Conservation (phyloP, 2,888 invertebrate species). For the Oscheius myriophilus region DNA sequence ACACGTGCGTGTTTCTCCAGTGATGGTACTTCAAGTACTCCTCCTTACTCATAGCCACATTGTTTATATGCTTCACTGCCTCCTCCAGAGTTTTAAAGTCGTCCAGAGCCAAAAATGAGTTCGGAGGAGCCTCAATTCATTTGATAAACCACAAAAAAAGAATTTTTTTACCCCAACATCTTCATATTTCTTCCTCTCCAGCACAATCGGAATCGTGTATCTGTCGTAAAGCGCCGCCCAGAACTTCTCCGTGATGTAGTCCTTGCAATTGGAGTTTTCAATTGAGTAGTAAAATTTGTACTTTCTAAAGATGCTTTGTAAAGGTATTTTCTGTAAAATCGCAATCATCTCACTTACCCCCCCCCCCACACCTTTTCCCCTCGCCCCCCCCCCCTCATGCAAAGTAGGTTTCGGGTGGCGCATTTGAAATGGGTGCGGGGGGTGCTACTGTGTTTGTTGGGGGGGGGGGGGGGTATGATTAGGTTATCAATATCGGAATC, state of each 20-base stretch:
- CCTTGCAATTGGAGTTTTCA: conserved; percentile 28
- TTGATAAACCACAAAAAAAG: not conserved
- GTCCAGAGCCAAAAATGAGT: conserved; percentile 47
- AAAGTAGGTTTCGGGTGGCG: too few species aligned
- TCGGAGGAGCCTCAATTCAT: conserved; percentile 42
- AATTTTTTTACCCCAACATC: conserved; percentile 34
- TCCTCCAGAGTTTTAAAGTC: conserved; percentile 42
- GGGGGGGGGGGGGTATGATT: too few species aligned
- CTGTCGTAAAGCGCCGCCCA: conserved; percentile 42
- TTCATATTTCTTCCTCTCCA: conserved; percentile 45
- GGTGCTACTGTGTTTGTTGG: too few species aligned
- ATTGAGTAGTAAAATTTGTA: conserved; percentile 31
- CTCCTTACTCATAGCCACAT: conserved; percentile 36
- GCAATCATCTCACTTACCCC: conserved; percentile 57
- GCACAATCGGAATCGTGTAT: conserved; percentile 46
- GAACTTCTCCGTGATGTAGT: conserved; percentile 31
- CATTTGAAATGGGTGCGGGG: conserved; percentile 56
- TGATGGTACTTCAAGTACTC: conserved; percentile 45
- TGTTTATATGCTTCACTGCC: conserved; percentile 35
- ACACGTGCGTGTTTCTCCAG: conserved; percentile 50
- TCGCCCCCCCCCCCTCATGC: too few species aligned
- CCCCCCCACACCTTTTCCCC: too few species aligned
- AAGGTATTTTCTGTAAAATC: conserved; percentile 54
- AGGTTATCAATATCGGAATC: too few species aligned
- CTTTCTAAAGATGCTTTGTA: too few species aligned